Conservation (phyloP, 2,797 vertebrate genomes). For the Falco naumanni region DNA sequence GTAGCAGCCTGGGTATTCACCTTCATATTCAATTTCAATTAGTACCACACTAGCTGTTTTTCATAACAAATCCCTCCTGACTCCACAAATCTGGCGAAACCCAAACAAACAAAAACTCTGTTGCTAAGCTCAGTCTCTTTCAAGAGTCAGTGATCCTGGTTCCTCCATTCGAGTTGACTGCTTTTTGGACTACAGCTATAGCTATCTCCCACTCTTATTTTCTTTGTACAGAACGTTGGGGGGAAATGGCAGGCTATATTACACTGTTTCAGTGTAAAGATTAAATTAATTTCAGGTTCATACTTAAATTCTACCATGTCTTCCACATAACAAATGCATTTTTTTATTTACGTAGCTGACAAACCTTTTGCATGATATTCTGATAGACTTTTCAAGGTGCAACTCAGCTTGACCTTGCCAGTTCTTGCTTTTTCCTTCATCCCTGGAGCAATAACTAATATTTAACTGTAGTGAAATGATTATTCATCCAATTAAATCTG, state of each 20-base stretch:
- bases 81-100: neutral
- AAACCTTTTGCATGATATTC: neutral
- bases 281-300: neutral
- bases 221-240: neutral
- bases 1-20: neutral
- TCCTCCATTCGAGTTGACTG: neutral
- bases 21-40: neutral
- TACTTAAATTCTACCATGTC: neutral
- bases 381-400: neutral
- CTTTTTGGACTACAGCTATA: neutral
- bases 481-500: neutral
- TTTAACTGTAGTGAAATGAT: neutral
- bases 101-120: neutral
- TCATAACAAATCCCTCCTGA: neutral
- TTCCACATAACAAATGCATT: neutral
- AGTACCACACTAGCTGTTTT: neutral
- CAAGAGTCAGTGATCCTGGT: neutral
- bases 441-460: neutral
- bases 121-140: neutral
- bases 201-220: neutral
- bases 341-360: neutral
- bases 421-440: neutral
- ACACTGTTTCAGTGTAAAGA: neutral
- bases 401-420: neutral
- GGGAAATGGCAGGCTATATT: neutral